Evolutionary conservation across 2,113 vertebrate species (phyloP).

Genomic region (Oreotrochilus melanogaster): DNA sequence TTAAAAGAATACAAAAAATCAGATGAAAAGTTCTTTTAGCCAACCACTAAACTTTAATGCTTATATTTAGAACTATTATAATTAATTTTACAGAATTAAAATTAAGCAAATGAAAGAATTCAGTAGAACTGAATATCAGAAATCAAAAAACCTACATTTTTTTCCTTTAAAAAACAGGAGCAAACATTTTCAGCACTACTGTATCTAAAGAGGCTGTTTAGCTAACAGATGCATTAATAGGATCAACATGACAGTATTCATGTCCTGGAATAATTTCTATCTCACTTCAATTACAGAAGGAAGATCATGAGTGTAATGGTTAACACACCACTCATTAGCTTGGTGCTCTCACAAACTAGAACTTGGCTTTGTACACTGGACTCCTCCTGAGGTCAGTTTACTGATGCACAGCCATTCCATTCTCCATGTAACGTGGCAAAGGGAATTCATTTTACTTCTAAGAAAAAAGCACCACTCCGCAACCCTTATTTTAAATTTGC

Average conservation of each 20-base stretch:
- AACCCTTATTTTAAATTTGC: constrained; percentile 77
- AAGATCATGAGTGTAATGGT: neutral
- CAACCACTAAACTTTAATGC: neutral
- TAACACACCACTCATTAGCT: neutral
- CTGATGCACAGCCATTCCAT: neutral
- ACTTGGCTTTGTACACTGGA: neutral
- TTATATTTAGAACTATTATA: neutral
- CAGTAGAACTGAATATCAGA: neutral
- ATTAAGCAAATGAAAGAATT: neutral
- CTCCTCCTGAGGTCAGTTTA: neutral
- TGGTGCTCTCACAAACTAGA: neutral
- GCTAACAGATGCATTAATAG: neutral
- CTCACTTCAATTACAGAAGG: neutral
- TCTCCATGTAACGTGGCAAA: neutral
- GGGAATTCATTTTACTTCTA: constrained; percentile 60
- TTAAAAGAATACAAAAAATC: neutral
- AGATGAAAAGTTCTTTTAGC: neutral
- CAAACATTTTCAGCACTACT: neutral
- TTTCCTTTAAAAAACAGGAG: neutral
- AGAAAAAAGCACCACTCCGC: constrained; percentile 34
- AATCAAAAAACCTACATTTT: neutral
- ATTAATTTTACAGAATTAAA: neutral
- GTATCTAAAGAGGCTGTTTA: neutral
- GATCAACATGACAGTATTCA: neutral
- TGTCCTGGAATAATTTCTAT: neutral